These are phyloP conservation scores for Acanthurus tractus DNA, from an alignment of 2,797 vertebrate species.

Conservation along the genomic window DNA sequence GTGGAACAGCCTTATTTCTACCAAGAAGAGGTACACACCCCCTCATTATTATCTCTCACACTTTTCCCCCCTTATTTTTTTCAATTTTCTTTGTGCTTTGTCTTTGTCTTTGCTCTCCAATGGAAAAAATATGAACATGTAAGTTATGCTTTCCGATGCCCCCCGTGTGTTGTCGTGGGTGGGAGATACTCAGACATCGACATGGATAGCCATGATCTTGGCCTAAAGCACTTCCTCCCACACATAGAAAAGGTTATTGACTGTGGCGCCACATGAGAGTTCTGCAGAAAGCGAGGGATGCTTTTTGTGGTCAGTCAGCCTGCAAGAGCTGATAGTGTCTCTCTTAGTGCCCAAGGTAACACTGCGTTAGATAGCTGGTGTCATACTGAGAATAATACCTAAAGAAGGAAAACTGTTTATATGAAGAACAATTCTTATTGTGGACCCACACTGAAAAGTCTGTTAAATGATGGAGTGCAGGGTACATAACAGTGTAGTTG, in stretches of 20 bases:
- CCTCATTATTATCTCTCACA: background rate
- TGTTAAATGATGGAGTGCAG: background rate
- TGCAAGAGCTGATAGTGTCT: constrained; percentile 9
- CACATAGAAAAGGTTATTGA: constrained; percentile 62
- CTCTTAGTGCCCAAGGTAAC: background rate
- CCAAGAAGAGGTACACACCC: constrained; percentile 90
- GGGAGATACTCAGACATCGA: constrained; percentile 49
- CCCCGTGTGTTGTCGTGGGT: constrained; percentile 39
- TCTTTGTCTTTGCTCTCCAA: constrained; percentile 17
- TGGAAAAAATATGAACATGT: constrained; percentile 29
- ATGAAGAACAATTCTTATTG: background rate
- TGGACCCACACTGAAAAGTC: background rate
- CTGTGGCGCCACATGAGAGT: constrained; percentile 13
- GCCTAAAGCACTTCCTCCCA: constrained; percentile 59
- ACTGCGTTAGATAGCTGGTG: background rate
- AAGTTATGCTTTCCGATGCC: constrained; percentile 41
- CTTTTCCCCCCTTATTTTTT: background rate
- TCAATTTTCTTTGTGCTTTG: background rate
- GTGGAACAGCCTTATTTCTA: constrained; percentile 95
- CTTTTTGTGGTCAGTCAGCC: constrained; percentile 61
- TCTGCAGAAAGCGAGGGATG: constrained; percentile 46
- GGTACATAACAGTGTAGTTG: background rate
- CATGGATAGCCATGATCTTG: constrained; percentile 27
- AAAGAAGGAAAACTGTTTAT: background rate
- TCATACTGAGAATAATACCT: constrained; percentile 1